Evolutionary conservation across 2,113 vertebrate species (phyloP), one percentile per base, ranked within the genome.

Genomic region (Tautogolabrus adspersus): DNA sequence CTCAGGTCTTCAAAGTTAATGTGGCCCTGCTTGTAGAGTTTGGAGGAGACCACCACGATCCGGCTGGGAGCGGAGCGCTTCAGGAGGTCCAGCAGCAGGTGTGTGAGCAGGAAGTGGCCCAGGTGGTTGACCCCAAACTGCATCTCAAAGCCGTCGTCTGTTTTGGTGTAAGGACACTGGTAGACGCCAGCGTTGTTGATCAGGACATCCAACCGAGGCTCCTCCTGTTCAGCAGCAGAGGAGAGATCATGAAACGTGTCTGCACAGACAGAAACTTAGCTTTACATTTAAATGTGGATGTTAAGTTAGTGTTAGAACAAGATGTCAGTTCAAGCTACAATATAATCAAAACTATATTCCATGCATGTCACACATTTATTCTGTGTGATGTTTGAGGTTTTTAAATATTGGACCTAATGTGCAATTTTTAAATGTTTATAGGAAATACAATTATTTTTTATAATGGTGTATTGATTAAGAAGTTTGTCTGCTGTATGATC

Each of bases 1-100:
- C 95, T 96, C 82, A 98, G 86, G 87, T 98, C 97, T 68, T 98
- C 96, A 74, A 97, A 97, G 87, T 98, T 96, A 87, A 98, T 97
- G 76, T 97, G 95, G 23, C 96, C 96, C 0, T 95, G 94, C 85
- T 97, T 97, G 85, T 97, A 98, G 81, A 98, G 96, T 70, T 95
- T 96, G 82, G 96, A 98, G 63, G 97, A 97, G 52, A 98, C 96
- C 0, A 98, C 95, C 40, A 97, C 90, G 47, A 98, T 82, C 64
- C 96, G 94, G 89, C 97, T 97, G 0, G 97, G 96, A 34, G 96
- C 95, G 13, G 96, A 97, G 69, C 77, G 94, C 84, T 96, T 97
- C 44, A 97, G 95, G 4, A 97, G 95, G 72, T 96, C 94, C 63
- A 97, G 93, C 57, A 97, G 95, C 72, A 97, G 96, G 74, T 93